Conservation (phyloP, 2,888 invertebrate species). For the Pammene aurita region DNA sequence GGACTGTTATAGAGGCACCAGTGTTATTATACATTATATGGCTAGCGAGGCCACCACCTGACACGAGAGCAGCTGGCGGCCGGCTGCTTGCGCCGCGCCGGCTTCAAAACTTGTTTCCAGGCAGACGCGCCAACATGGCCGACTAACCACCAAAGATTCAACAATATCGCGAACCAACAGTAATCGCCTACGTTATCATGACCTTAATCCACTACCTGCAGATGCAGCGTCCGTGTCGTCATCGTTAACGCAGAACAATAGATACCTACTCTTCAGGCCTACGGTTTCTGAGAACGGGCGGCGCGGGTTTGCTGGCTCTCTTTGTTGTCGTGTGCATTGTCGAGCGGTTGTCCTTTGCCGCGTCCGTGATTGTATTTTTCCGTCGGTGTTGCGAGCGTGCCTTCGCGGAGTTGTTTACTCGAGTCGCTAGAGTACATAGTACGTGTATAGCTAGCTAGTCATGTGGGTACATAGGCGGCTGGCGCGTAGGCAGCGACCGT, state of each 20-base stretch:
- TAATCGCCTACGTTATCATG: slow-evolving; percentile 29
- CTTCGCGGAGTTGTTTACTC: slow-evolving; percentile 62
- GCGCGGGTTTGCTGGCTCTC: slow-evolving; percentile 56
- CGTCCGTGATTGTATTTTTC: slow-evolving; percentile 72
- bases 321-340: slow-evolving; percentile 53
- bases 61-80: slow-evolving; percentile 76
- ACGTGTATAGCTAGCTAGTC: slow-evolving; percentile 45
- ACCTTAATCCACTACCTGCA: slow-evolving; percentile 32
- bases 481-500: slow-evolving; percentile 70
- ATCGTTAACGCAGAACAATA: slow-evolving; percentile 52
- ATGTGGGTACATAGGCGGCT: slow-evolving; percentile 55
- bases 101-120: slow-evolving; percentile 77
- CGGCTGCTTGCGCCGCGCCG: slow-evolving; percentile 72
- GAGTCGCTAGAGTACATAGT: slow-evolving; percentile 54
- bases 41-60: slow-evolving; percentile 76
- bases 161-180: slow-evolving; percentile 30
- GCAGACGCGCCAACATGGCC: slow-evolving; percentile 74
- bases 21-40: slow-evolving; percentile 50
- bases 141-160: slow-evolving; percentile 53
- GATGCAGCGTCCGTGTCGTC: slow-evolving; percentile 38
- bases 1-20: slow-evolving; percentile 37
- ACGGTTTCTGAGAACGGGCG: slow-evolving; percentile 59
- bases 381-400: slow-evolving; percentile 57
- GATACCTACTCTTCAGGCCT: slow-evolving; percentile 44
- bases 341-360: slow-evolving; percentile 64